Percentiles rank a stretch among this genome's conserved stretches.
These are phyloP conservation scores for Rhorus exstirpatorius DNA, from an alignment of 2,888 invertebrate genomes.

Conservation along the genomic window DNA sequence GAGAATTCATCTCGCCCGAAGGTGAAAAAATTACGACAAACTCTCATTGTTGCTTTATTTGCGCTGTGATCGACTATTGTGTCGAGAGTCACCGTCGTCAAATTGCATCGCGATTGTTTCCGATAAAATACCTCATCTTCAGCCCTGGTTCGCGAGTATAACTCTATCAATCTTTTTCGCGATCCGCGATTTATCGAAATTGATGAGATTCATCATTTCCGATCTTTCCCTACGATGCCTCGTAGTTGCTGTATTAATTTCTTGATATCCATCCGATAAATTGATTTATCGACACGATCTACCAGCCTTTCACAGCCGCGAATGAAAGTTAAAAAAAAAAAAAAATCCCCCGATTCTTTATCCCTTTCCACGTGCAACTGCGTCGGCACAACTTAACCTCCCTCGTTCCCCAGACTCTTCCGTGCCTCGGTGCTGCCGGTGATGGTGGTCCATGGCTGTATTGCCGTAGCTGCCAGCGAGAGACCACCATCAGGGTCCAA, in stretches of 20 bases:
- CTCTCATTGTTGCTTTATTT: no score
- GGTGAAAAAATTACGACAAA: not conserved
- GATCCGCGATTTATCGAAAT: not conserved
- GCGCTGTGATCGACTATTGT: no score
- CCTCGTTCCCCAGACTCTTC: not conserved
- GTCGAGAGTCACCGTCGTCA: not conserved
- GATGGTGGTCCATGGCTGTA: not conserved
- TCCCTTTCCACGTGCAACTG: not conserved
- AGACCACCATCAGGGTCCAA: constrained; percentile 10
- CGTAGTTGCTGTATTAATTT: constrained; percentile 1
- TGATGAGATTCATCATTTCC: not conserved
- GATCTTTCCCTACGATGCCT: not conserved
- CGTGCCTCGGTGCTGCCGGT: not conserved
- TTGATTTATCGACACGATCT: constrained; percentile 20
- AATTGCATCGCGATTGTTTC: no score
- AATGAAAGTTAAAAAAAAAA: constrained; percentile 1
- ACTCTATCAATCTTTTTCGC: not conserved
- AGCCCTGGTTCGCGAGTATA: not conserved
- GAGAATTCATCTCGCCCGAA: not conserved
- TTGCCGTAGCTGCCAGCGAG: not conserved
- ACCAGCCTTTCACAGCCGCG: constrained; percentile 6
- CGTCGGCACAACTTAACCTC: constrained; percentile 12
- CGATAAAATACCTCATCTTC: no score
- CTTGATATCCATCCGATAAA: constrained; percentile 3
- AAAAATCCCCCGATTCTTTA: not conserved